phyloP scores from a whole-genome alignment of 1,140 invertebrate species.

The Myzus persicae region DNA sequence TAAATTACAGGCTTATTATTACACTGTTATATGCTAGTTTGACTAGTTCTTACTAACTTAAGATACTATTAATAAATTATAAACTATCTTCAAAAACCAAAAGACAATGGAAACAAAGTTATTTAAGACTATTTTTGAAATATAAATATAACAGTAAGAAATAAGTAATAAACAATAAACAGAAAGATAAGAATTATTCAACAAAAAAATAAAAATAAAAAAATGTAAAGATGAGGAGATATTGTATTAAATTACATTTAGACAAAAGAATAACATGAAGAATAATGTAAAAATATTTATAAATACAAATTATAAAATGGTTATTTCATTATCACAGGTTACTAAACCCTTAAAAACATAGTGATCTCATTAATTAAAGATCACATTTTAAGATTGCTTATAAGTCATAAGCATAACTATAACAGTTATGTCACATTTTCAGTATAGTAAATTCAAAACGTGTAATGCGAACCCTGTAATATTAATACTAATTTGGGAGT shows the following conservation, averaged over 20 bases:
- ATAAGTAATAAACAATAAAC: neutral
- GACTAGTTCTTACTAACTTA: neutral
- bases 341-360: conserved; percentile 7
- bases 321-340: conserved; percentile 44
- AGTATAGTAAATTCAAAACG: neutral
- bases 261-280: neutral
- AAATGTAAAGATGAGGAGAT: neutral
- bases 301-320: neutral
- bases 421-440: neutral
- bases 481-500: conserved; percentile 21
- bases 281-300: conserved; percentile 33
- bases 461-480: conserved; percentile 17
- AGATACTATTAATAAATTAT: neutral
- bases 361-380: conserved; percentile 14
- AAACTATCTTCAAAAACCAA: neutral
- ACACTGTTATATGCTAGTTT: neutral
- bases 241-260: neutral
- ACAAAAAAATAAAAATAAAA: neutral
- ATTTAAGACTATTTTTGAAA: neutral
- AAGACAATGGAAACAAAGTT: neutral
- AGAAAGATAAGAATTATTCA: conserved; percentile 10
- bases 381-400: conserved; percentile 38
- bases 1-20: neutral
- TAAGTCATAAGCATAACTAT: conserved; percentile 22
- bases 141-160: neutral